Conservation (phyloP, 2,888 invertebrate species). For the Brachyptera risi region DNA sequence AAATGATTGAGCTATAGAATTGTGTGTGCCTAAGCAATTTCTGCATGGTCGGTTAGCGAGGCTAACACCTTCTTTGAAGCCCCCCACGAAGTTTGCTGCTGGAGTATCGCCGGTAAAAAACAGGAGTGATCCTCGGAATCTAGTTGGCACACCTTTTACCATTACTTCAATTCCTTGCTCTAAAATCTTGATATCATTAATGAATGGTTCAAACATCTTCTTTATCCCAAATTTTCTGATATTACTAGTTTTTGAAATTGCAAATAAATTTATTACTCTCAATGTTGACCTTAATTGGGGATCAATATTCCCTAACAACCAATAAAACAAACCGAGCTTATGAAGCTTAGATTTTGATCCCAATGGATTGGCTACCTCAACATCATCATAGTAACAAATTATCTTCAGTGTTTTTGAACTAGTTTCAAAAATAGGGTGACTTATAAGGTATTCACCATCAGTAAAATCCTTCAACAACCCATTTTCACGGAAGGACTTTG, state of each 20-base stretch:
- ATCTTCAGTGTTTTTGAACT: too few species aligned
- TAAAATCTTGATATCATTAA: not conserved
- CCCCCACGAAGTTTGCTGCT: too few species aligned
- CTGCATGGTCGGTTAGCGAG: too few species aligned
- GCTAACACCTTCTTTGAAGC: too few species aligned
- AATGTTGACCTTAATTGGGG: too few species aligned
- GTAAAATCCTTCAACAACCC: not conserved
- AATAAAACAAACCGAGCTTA: constrained; percentile 8
- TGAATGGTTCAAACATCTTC: not conserved
- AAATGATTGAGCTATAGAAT: not conserved
- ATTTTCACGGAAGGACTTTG: not conserved
- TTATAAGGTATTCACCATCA: not conserved
- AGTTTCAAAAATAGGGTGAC: too few species aligned
- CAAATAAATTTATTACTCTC: not conserved
- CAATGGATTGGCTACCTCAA: not conserved
- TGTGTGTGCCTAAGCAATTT: not conserved
- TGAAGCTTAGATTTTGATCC: constrained; percentile 1
- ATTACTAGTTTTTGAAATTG: too few species aligned
- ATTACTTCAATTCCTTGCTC: too few species aligned
- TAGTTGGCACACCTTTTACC: too few species aligned
- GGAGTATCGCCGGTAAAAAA: too few species aligned
- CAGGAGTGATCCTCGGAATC: too few species aligned
- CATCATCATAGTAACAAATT: not conserved
- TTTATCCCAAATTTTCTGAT: not conserved
- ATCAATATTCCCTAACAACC: not conserved